Conservation (phyloP, 2,888 invertebrate genomes). For the Xanthorhoe spadicearia region DNA sequence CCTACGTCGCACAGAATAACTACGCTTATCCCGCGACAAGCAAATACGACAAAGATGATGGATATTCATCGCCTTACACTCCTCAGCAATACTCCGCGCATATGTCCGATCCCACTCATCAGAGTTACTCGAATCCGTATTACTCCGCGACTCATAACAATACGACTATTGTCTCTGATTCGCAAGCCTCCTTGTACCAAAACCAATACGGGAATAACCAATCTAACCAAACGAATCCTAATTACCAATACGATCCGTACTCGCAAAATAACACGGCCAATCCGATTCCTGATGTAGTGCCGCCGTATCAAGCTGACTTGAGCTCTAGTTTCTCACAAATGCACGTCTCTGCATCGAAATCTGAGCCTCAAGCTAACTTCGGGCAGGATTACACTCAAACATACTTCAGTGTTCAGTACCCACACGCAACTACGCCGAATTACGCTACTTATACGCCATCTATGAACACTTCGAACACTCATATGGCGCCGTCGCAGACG, state of each 20-base stretch:
- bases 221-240: slow-evolving; percentile 34
- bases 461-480: slow-evolving; percentile 58
- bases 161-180: slow-evolving; percentile 64
- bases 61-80: slow-evolving; percentile 66
- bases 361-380: slow-evolving; percentile 51
- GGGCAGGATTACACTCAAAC: slow-evolving; percentile 69
- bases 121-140: slow-evolving; percentile 68
- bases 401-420: slow-evolving; percentile 71
- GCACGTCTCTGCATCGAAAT: slow-evolving; percentile 64
- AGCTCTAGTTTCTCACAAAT: slow-evolving; percentile 69
- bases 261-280: slow-evolving; percentile 46
- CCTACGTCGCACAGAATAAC: slow-evolving; percentile 56
- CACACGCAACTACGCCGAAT: slow-evolving; percentile 62
- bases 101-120: slow-evolving; percentile 57
- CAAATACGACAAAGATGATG: slow-evolving; percentile 65
- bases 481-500: slow-evolving; percentile 59
- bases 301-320: slow-evolving; percentile 57
- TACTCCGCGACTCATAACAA: slow-evolving; percentile 69
- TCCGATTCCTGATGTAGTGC: slow-evolving; percentile 54
- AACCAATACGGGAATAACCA: slow-evolving; percentile 42
- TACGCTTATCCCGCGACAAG: slow-evolving; percentile 60
- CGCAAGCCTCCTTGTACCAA: slow-evolving; percentile 51
- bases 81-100: slow-evolving; percentile 67
- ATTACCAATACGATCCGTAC: slow-evolving; percentile 52
- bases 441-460: slow-evolving; percentile 68